Evolutionary conservation across 1,140 invertebrate species (phyloP), one percentile per base, ranked within the genome.

Genomic region (Hyles euphorbiae): DNA sequence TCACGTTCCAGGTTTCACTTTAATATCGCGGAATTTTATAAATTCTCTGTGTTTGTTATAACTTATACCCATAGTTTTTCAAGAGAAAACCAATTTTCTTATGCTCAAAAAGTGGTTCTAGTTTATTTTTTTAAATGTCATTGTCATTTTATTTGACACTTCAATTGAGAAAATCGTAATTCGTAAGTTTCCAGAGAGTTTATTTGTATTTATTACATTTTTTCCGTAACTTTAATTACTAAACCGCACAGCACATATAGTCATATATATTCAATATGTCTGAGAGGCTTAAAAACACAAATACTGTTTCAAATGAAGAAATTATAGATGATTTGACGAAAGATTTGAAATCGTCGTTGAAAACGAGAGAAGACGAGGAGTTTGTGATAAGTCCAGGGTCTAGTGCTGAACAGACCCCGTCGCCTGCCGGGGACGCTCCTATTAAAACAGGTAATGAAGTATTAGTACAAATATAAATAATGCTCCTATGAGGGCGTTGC

Each of bases 261-360:
- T 5, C 3, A 12, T 12, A 12, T 43, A 54, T 22, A 7, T 45
- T 46, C 5, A 55, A 7, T 9, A 87, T 87, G 84, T 87, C 84
- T 2, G 79, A 87, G 8, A 65, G 79, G 40, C 67, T 83, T 45
- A 76, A 77, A 60, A 78, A 50, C 60, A 80, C 72, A 2, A 68
- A 40, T 33, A 65, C 72, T 52, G 56, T 78, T 8, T 81, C 78
- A 11, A 89, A 89, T 49, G 87, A 90, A 63, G 80, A 86, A 61
- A 66, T 90, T 12, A 86, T 90, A 43, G 80, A 88, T 1, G 83
- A 88, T 53, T 67, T 90, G 43, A 90, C 87, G 32, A 86, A 83
- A 65, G 73, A 88, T 64, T 63, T 90, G 9, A 68, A 83, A 61
- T 74, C 74, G 40, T 74, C 80, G 1, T 58, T 88, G 8, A 65